Evolutionary conservation across 2,888 invertebrate genomes (phyloP).

Genomic region (Drosophila neotestacea): DNA sequence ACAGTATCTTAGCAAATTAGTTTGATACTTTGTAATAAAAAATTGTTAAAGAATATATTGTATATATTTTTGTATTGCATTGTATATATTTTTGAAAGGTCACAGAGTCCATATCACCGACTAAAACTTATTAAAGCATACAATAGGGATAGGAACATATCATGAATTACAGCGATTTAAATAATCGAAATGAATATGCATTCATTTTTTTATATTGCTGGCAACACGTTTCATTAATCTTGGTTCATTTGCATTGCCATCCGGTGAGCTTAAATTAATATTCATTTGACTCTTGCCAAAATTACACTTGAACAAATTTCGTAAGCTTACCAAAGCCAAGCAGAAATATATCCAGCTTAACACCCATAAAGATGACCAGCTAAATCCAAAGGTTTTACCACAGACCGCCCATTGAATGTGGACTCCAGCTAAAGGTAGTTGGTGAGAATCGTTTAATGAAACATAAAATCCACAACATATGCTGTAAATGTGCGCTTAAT

Average conservation of each 20-base stretch:
- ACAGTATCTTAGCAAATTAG: too few relatives aligned
- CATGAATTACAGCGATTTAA: neutral
- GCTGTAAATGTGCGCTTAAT: slow-evolving; percentile 59
- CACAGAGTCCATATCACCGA: too few relatives aligned
- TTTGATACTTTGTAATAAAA: too few relatives aligned
- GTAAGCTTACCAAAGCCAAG: slow-evolving; percentile 10
- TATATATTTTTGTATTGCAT: too few relatives aligned
- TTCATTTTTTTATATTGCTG: slow-evolving; percentile 19
- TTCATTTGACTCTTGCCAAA: slow-evolving; percentile 37
- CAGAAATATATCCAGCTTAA: neutral
- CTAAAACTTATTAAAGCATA: neutral
- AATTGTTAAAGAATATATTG: too few relatives aligned
- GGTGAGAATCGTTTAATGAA: slow-evolving; percentile 47
- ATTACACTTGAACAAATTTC: slow-evolving; percentile 33
- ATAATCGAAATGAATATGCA: slow-evolving; percentile 29
- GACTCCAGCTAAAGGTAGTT: slow-evolving; percentile 28
- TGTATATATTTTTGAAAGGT: neutral
- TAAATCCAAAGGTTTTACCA: slow-evolving; percentile 26
- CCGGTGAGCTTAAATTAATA: slow-evolving; percentile 38
- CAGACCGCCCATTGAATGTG: slow-evolving; percentile 1
- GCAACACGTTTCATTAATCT: slow-evolving; percentile 39
- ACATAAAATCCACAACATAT: slow-evolving; percentile 50
- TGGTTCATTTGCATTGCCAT: slow-evolving; percentile 26
- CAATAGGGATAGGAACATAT: neutral
- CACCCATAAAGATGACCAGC: slow-evolving; percentile 14